Evolutionary conservation across 2,113 vertebrate genomes (phyloP), one percentile per base, ranked within the genome.

Genomic region (Pardalotus punctatus): DNA sequence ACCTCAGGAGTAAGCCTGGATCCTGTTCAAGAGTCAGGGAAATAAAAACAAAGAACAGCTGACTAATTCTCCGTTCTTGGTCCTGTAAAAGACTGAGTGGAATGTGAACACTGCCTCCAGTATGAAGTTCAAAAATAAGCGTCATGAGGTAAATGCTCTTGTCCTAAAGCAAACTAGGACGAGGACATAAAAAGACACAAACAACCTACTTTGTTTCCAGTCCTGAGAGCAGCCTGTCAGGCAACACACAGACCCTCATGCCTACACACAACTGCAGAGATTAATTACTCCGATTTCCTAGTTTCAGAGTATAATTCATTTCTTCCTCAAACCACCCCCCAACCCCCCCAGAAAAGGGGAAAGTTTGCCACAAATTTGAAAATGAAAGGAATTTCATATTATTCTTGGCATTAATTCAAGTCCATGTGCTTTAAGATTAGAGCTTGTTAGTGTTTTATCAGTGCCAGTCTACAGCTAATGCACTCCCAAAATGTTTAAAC

Each of bases 41-140:
- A 97, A 96, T 96, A 91, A 96, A 96, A 97, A 96, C 96, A 96
- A 97, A 93, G 96, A 96, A 95, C 96, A 97, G 96, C 96, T 97
- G 96, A 96, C 94, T 93, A 96, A 94, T 96, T 96, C 93, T 90
- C 88, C 88, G 28, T 74, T 90, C 94, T 90, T 28, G 60, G 85
- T 93, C 90, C 90, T 86, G 81, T 67, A 93, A 95, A 96, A 94
- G 92, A 90, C 93, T 90, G 94, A 92, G 86, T 71, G 96, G 96
- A 96, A 97, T 96, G 96, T 69, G 96, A 96, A 94, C 90, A 57
- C 76, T 92, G 94, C 94, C 96, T 96, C 76, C 88, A 92, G 96
- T 92, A 93, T 90, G 96, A 96, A 94, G 94, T 92, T 97, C 93
- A 96, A 88, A 97, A 97, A 96, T 95, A 94, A 96, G 96, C 72